Percentiles rank a stretch among this genome's conserved stretches.
Conservation (phyloP, 2,797 vertebrate genomes). For the Natrix natrix region DNA sequence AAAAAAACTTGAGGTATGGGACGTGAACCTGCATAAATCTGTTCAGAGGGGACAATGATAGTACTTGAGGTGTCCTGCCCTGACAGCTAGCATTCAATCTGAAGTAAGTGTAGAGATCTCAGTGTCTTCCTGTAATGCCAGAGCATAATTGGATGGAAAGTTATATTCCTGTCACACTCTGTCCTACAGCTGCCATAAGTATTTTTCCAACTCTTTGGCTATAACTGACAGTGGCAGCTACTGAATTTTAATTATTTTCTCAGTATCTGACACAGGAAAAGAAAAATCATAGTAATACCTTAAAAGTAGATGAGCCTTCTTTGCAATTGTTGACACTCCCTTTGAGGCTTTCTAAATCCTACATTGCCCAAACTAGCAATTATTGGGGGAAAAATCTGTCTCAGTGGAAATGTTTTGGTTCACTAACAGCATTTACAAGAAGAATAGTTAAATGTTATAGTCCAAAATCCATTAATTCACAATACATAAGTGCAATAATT, state of each 20-base stretch:
- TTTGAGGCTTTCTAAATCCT: neutral
- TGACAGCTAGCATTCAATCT: slow-evolving; percentile 21
- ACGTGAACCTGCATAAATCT: neutral
- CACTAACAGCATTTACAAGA: slow-evolving; percentile 22
- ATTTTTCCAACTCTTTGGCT: neutral
- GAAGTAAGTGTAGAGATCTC: neutral
- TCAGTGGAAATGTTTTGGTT: slow-evolving; percentile 2
- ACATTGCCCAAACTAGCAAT: neutral
- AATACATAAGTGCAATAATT: neutral
- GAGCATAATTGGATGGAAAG: neutral
- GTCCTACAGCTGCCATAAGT: neutral
- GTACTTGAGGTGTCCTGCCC: neutral
- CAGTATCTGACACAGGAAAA: neutral
- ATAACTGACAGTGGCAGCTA: neutral
- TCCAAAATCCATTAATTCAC: neutral
- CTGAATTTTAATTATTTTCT: neutral
- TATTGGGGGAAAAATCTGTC: slow-evolving; percentile 3
- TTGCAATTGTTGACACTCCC: neutral
- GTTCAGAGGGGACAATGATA: neutral
- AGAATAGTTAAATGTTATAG: neutral
- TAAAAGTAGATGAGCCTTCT: neutral
- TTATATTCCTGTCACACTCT: neutral
- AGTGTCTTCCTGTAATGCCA: neutral
- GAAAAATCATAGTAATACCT: neutral
- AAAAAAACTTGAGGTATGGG: neutral